Base-by-base conservation (phyloP, 2,113 vertebrate species). In the Dipodomys merriami region DNA sequence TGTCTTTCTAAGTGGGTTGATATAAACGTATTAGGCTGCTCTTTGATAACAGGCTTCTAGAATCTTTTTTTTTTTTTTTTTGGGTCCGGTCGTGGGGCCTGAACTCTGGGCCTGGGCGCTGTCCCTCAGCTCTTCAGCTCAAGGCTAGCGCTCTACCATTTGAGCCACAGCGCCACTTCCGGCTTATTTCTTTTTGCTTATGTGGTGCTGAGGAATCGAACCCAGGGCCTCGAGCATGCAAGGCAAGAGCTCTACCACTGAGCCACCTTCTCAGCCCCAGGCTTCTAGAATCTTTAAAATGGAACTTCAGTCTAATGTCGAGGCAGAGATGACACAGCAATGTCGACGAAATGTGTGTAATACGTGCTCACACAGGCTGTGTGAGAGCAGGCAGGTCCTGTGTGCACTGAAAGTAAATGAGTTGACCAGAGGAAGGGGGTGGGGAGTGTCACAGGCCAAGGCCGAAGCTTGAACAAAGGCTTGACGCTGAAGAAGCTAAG, bases 271-370 rank as follows among this genome's bases (percentile, higher is more conserved):
- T n/a, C n/a, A n/a, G n/a, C n/a, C n/a, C n/a, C 60, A 74, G 16
- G 27, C 69, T 87, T 86, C 85, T 64, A 82, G 73, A 80, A 7
- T 83, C 53, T 79, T 35, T 71, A 39, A 79, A 88, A 89, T 49
- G 46, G 44, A 91, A 74, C 57, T 83, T 83, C 7, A 76, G 10
- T 74, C 23, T 86, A 57, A 23, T 22, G n/a, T 74, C 80, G 13
- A 76, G 83, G 86, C 49, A 80, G 65, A 74, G 6, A 57, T 57
- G 30, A 30, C 39, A 71, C 30, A 46, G 13, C 35, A 25, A 49
- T 57, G 65, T n/a, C 71, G 3, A 35, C 11, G 29, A 10, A 30
- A n/a, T 74, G 22, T n/a, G 83, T 67, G 16, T 30, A 71, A 5
- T 13, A 78, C n/a, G 57, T 18, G 44, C 53, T 29, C 18, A 12